phyloP scores from a whole-genome alignment of 2,113 vertebrate genomes.

The Myrmecophaga tridactyla region DNA sequence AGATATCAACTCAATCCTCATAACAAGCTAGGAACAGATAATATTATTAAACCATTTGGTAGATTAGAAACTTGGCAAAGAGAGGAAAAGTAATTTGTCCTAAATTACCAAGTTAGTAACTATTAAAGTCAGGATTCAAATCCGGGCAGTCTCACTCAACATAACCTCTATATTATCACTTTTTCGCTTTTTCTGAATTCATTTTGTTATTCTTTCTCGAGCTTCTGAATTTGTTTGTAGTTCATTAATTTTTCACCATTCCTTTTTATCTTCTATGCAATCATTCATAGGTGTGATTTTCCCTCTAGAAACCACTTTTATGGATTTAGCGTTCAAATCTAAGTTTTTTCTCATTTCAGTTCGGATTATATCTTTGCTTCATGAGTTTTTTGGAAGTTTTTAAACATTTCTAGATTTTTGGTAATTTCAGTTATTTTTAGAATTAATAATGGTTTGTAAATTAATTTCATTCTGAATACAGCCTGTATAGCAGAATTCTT shows the following conservation, averaged over 20 bases:
- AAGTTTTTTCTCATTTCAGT: not conserved
- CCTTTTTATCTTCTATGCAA: not conserved
- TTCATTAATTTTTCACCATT: not conserved
- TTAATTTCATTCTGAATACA: not conserved
- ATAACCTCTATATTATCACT: not conserved
- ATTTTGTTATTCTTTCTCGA: not conserved
- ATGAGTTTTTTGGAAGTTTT: not conserved
- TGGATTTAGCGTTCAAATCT: not conserved
- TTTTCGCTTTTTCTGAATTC: not conserved
- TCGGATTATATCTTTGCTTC: not conserved
- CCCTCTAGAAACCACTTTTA: not conserved
- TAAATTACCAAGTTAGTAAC: not conserved
- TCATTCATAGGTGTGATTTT: not conserved
- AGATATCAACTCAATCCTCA: not conserved
- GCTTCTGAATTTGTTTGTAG: too few relatives aligned
- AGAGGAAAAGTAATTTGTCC: not conserved
- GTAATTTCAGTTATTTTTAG: not conserved
- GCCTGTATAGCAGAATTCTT: not conserved
- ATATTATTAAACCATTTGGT: not conserved
- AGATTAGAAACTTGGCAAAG: not conserved
- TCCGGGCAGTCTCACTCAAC: not conserved
- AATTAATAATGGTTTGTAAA: not conserved
- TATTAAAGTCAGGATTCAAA: not conserved
- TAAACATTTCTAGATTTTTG: not conserved
- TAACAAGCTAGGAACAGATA: not conserved